Conservation (phyloP, 2,113 vertebrate genomes). For the Amphiprion percula region DNA sequence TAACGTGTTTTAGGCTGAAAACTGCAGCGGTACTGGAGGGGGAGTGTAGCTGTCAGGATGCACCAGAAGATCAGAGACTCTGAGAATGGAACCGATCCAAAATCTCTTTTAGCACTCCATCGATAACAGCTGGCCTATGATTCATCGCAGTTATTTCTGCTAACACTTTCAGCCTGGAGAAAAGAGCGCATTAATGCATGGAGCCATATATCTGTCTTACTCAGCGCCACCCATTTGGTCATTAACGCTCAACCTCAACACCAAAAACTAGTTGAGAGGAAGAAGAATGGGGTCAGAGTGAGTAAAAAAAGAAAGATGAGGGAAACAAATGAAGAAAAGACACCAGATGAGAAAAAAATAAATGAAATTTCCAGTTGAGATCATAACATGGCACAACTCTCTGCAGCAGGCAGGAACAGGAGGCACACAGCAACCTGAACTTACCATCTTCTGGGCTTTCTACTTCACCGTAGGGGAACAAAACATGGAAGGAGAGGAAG, state of each 20-base stretch:
- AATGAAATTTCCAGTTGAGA: constrained; percentile 21
- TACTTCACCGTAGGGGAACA: constrained; percentile 95
- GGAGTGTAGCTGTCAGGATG: constrained; percentile 41
- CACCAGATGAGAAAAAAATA: constrained; percentile 6
- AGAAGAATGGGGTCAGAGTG: constrained; percentile 8
- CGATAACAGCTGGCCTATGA: constrained; percentile 69
- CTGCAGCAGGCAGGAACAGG: constrained; percentile 79
- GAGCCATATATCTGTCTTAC: constrained; percentile 14
- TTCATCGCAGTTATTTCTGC: constrained; percentile 57
- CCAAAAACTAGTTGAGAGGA: constrained; percentile 4
- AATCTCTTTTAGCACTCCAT: constrained; percentile 70
- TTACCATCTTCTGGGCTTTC: constrained; percentile 99
- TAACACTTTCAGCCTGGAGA: constrained; percentile 39
- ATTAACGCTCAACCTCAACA: constrained; percentile 1
- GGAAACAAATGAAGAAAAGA: constrained; percentile 19
- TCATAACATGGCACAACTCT: constrained; percentile 76
- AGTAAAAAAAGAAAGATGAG: neutral
- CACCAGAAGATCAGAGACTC: constrained; percentile 61
- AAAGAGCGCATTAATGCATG: constrained; percentile 32
- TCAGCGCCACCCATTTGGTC: constrained; percentile 19
- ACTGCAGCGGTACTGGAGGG: constrained; percentile 7
- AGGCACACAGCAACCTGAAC: constrained; percentile 89
- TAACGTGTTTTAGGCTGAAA: constrained; percentile 40
- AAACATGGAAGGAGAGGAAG: constrained; percentile 84
- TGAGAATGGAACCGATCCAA: constrained; percentile 62